Evolutionary conservation across 2,113 vertebrate genomes (phyloP).

Genomic region (Pollimyrus isidori): DNA sequence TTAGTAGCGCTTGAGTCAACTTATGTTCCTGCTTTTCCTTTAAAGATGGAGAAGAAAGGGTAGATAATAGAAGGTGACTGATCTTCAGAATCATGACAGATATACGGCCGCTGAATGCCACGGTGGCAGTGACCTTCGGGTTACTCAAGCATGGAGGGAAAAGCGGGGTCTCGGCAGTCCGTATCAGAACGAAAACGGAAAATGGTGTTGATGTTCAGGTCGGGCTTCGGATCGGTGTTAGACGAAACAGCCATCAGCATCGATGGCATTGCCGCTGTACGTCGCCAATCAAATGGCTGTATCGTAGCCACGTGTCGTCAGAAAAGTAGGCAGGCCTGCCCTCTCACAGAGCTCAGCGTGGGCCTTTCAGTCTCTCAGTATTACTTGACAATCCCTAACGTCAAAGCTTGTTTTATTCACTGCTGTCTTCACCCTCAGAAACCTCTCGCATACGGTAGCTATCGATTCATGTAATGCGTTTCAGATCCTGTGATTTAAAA

Average conservation of each 20-base stretch:
- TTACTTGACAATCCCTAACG: neutral
- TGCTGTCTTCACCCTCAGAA: neutral
- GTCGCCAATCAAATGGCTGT: neutral
- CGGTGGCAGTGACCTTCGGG: conserved; percentile 48
- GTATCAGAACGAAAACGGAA: neutral
- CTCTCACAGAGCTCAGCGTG: neutral
- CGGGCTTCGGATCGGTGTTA: neutral
- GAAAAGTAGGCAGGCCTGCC: neutral
- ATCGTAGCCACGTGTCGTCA: neutral
- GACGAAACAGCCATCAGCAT: neutral
- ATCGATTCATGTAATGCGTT: neutral
- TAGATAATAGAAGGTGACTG: conserved; percentile 40
- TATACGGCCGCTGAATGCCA: conserved; percentile 47
- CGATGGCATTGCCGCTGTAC: neutral
- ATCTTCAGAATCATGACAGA: conserved; percentile 53
- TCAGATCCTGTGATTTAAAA: neutral
- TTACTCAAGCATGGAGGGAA: conserved; percentile 40
- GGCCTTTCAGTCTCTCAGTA: neutral
- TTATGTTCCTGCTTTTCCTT: conserved; percentile 8
- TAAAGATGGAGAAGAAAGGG: conserved; percentile 47
- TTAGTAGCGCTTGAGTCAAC: conserved; percentile 9
- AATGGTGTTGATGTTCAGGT: neutral
- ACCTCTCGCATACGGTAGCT: neutral
- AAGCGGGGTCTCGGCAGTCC: conserved; percentile 28
- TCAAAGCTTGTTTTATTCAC: neutral